Base-by-base conservation (phyloP, 2,888 invertebrate genomes). In the Palloptera scutellata region DNA sequence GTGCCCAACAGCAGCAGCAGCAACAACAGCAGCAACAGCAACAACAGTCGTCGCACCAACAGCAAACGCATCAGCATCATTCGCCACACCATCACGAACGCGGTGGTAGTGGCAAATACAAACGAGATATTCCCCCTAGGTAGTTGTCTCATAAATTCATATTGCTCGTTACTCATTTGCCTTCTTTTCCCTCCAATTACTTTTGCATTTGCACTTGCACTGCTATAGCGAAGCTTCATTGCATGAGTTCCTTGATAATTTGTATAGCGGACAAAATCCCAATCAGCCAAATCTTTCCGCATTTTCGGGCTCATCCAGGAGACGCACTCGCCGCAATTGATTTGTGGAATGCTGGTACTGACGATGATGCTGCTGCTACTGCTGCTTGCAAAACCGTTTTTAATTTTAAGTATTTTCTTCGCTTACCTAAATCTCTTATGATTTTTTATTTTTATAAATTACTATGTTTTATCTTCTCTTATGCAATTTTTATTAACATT, bases 221-320 rank as follows among this genome's bases (percentile, higher is more conserved):
- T 30, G 6, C 70, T 74, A 5, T 67, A 85, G 85, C 72, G 84
- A 84, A 73, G 82, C 84, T 55, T 80, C 80, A 17, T 73, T 85
- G 73, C 83, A 84, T 67, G 84, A 85, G 72, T 84, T 85, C 72
- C 77, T 85, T 69, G 84, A 85, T 68, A 85, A 84, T 75, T 78
- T 85, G 70, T 85, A 85, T 66, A 83, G 84, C 69, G 83, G 84
- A 2, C 85, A 85, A 72, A 82, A 85, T 79, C 85, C 81, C 15
- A 81, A 81, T 45, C 77, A 76, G 54, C 74, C 79, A 54, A 80
- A 78, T 74, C 66, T 76, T 64, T 70, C 79, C 63, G 75, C 77
- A 19, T 82, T 79, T 72, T 72, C 82, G 19, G 77, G 76, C 51
- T 76, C 82, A 61, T 71, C 81, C 53, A 78, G 85, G 61, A 77